Conservation (phyloP, 2,888 invertebrate species). For the Dorcus hopei region DNA sequence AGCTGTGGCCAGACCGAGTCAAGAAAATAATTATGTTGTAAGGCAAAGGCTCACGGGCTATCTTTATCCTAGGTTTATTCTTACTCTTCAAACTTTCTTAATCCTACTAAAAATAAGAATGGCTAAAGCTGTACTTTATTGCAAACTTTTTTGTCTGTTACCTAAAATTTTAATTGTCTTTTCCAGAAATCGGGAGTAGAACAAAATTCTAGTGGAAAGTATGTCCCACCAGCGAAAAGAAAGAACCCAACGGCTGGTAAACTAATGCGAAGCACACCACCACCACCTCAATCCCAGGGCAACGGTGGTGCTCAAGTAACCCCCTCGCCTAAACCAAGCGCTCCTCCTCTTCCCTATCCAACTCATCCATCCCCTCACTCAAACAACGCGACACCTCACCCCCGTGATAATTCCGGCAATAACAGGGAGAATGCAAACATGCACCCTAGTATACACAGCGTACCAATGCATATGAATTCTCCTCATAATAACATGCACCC, state of each 20-base stretch:
- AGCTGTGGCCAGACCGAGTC: constrained; percentile 69
- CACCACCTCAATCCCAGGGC: constrained; percentile 44
- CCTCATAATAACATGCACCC: constrained; percentile 32
- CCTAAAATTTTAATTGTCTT: neutral
- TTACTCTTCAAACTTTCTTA: too few relatives aligned
- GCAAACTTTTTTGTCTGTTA: neutral
- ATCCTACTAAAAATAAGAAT: too few relatives aligned
- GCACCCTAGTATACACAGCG: constrained; percentile 18
- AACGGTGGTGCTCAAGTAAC: constrained; percentile 42
- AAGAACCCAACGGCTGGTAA: constrained; percentile 66
- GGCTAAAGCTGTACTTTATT: too few relatives aligned
- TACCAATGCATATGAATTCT: constrained; percentile 19
- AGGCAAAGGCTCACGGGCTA: neutral
- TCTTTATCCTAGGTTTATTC: neutral
- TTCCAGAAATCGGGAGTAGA: constrained; percentile 12
- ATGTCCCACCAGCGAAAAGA: constrained; percentile 76
- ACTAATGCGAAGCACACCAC: constrained; percentile 62
- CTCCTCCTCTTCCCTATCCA: constrained; percentile 14
- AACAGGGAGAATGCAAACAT: constrained; percentile 9
- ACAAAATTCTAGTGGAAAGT: constrained; percentile 55
- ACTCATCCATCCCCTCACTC: constrained; percentile 30
- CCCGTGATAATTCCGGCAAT: constrained; percentile 26
- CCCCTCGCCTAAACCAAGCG: constrained; percentile 37
- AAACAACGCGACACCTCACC: constrained; percentile 21
- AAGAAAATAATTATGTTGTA: constrained; percentile 22